phyloP scores from a whole-genome alignment of 2,113 vertebrate species.

The Carassius auratus region DNA sequence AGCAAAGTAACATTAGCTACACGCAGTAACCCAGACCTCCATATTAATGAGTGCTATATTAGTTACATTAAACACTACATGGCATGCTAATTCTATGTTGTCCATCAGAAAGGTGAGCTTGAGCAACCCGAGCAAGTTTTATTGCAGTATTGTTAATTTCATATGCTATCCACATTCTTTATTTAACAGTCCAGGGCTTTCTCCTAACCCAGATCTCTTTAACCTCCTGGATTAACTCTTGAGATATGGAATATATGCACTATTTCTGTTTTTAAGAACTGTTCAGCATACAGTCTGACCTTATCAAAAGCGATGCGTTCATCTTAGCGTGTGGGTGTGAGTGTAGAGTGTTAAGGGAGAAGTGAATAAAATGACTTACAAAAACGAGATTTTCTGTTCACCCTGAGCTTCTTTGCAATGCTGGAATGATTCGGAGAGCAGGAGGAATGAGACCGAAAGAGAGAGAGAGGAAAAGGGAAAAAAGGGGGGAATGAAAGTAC shows the following conservation, averaged over 20 bases:
- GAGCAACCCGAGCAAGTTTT: background rate
- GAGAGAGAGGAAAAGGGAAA: background rate
- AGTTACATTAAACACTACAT: slow-evolving; percentile 12
- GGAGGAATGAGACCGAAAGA: slow-evolving; percentile 29
- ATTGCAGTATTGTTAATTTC: background rate
- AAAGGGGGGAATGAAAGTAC: slow-evolving; percentile 12
- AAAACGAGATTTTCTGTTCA: slow-evolving; percentile 29
- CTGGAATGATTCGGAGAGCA: slow-evolving; percentile 38
- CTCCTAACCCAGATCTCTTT: slow-evolving; percentile 36
- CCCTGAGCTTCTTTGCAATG: slow-evolving; percentile 42
- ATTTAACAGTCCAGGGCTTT: slow-evolving; percentile 18
- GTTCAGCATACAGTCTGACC: slow-evolving; percentile 34
- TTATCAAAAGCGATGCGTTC: slow-evolving; percentile 26
- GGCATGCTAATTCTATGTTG: background rate
- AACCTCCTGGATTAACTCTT: slow-evolving; percentile 28
- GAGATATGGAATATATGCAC: slow-evolving; percentile 11
- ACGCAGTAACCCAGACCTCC: slow-evolving; percentile 4
- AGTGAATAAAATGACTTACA: slow-evolving; percentile 44
- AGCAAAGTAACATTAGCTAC: slow-evolving; percentile 34
- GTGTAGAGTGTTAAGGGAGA: slow-evolving; percentile 37
- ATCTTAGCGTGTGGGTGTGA: slow-evolving; percentile 16
- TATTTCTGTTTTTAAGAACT: slow-evolving; percentile 34
- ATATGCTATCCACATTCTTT: background rate
- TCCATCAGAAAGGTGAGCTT: slow-evolving; percentile 6
- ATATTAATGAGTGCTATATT: background rate